A percentile compares a stretch with the other conserved stretches of the same genome.
These are phyloP conservation scores for Myotis myotis DNA, from an alignment of 2,797 vertebrate species.

Conservation along the genomic window DNA sequence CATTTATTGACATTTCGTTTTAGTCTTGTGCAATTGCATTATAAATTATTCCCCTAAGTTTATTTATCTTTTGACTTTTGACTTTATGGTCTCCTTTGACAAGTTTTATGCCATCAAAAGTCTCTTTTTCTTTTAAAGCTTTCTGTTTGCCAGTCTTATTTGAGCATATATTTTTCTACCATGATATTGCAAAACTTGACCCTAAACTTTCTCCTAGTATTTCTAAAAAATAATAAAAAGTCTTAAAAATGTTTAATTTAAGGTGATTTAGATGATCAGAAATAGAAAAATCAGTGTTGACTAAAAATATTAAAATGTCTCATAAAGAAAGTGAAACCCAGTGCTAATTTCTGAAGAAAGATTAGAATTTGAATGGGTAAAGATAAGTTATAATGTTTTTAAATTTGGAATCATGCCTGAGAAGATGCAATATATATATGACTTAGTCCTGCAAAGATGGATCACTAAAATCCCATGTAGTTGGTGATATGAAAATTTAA, in stretches of 20 bases:
- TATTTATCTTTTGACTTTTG: background rate
- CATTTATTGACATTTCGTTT: background rate
- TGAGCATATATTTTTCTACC: background rate
- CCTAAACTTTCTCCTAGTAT: background rate
- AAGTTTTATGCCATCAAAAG: background rate
- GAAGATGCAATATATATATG: background rate
- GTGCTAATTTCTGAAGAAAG: background rate
- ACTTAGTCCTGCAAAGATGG: background rate
- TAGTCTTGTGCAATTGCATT: background rate
- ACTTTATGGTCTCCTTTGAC: background rate
- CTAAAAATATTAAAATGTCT: background rate
- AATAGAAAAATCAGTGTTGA: background rate
- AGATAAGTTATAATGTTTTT: background rate
- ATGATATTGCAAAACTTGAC: background rate
- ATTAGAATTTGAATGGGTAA: background rate
- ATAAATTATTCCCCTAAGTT: background rate
- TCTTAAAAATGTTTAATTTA: background rate
- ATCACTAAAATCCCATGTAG: background rate
- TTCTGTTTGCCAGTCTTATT: background rate
- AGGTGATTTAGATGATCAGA: background rate
- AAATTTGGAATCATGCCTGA: background rate
- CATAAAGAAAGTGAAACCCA: background rate
- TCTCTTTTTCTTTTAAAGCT: background rate
- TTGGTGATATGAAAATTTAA: conserved; percentile 5
- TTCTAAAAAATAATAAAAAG: background rate